These are phyloP conservation scores for Frankliniella fusca DNA, from an alignment of 2,888 invertebrate species.

Conservation along the genomic window DNA sequence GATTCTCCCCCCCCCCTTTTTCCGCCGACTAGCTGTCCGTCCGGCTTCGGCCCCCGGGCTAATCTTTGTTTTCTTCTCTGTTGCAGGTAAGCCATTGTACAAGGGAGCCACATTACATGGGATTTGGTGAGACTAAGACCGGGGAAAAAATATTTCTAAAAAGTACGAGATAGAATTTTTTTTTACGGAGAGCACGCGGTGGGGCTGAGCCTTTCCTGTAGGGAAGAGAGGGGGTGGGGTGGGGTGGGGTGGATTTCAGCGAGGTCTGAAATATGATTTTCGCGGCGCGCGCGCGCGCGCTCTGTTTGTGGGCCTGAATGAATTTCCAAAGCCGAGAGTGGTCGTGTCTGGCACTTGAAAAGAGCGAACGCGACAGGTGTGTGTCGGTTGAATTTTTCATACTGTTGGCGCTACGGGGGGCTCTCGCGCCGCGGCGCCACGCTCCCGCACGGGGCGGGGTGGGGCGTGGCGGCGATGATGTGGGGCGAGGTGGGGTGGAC, in stretches of 20 bases:
- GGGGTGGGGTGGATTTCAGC: neutral
- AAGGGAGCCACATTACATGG: neutral
- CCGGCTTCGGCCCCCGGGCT: neutral
- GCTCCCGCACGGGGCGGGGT: no score
- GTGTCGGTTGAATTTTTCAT: no score
- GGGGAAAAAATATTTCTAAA: neutral
- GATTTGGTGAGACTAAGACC: no score
- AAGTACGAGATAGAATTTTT: neutral
- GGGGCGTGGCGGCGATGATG: no score
- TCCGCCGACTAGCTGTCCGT: neutral
- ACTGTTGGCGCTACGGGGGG: no score
- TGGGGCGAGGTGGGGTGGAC: no score
- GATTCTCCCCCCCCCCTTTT: neutral
- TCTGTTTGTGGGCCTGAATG: no score
- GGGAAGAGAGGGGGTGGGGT: neutral
- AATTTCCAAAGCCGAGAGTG: no score
- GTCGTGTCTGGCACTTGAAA: no score
- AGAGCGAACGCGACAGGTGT: no score
- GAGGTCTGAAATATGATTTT: neutral
- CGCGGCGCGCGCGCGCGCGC: no score
- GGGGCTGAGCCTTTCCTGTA: neutral
- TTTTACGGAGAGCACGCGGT: neutral
- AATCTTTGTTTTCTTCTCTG: constrained; percentile 10
- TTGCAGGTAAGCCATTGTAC: neutral
- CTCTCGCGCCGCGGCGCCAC: no score